Conservation (phyloP, 2,888 invertebrate genomes). For the Adineta ricciae region DNA sequence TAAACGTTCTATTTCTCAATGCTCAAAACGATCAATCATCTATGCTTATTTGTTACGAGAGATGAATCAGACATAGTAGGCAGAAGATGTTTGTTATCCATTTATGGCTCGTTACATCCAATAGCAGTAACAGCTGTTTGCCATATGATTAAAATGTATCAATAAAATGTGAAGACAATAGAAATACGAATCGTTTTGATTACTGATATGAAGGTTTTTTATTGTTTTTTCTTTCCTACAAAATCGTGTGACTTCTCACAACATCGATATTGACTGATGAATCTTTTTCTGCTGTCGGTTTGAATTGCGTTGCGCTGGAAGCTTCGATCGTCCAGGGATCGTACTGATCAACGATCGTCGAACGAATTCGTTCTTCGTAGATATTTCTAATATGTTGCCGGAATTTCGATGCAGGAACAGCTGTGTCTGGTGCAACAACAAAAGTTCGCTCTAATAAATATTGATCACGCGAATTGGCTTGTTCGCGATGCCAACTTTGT, state of each 20-base stretch:
- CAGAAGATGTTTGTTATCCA: not conserved
- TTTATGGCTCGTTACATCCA: not conserved
- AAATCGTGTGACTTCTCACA: not conserved
- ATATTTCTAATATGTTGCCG: not conserved
- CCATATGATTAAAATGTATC: not conserved
- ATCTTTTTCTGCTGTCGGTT: not conserved
- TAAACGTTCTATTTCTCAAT: not conserved
- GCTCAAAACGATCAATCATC: not conserved
- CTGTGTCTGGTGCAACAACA: conserved; percentile 5
- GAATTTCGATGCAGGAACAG: not conserved
- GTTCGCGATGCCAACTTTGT: conserved; percentile 19
- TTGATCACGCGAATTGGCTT: not conserved
- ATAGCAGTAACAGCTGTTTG: not conserved
- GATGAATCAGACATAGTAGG: not conserved
- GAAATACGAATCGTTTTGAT: not conserved
- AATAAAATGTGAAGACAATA: not conserved
- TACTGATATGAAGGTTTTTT: not conserved
- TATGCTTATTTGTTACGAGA: not conserved
- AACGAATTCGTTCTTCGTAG: not conserved
- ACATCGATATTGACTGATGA: not conserved
- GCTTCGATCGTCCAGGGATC: conserved; percentile 18
- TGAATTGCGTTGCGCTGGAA: not conserved
- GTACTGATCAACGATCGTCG: not conserved
- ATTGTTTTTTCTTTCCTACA: not conserved
- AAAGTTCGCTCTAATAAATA: not conserved